Evolutionary conservation across 1,140 invertebrate species (phyloP).

Genomic region (Medauroidea extradentata): DNA sequence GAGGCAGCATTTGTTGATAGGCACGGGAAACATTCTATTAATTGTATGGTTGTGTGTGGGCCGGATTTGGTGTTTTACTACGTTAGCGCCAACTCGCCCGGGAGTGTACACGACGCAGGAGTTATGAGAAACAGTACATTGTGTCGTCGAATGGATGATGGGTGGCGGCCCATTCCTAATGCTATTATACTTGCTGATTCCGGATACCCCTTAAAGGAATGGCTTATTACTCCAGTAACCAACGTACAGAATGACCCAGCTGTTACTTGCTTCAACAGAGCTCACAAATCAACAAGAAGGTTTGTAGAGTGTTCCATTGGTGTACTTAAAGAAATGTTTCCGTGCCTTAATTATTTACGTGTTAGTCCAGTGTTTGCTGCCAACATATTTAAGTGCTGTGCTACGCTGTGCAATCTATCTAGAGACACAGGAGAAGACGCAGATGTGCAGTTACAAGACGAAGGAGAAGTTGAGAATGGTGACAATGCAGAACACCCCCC

Average conservation of each 20-base stretch:
- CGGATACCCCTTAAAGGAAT: constrained; percentile 20
- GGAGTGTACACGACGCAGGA: constrained; percentile 25
- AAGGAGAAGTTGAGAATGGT: too few relatives aligned
- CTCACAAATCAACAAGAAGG: constrained; percentile 17
- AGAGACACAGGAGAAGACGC: neutral
- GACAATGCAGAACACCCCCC: too few relatives aligned
- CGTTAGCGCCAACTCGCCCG: constrained; percentile 25
- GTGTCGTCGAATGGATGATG: neutral
- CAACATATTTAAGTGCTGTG: neutral
- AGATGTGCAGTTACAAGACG: too few relatives aligned
- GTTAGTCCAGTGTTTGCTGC: constrained; percentile 7
- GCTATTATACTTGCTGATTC: constrained; percentile 18
- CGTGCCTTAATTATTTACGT: constrained; percentile 21
- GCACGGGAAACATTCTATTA: constrained; percentile 30
- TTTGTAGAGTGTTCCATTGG: constrained; percentile 23
- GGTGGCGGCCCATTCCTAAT: constrained; percentile 19
- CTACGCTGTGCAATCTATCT: neutral
- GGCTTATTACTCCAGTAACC: constrained; percentile 20
- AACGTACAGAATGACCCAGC: neutral
- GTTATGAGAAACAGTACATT: constrained; percentile 25
- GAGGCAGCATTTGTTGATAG: constrained; percentile 22
- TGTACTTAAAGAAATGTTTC: constrained; percentile 28
- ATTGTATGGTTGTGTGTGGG: constrained; percentile 25
- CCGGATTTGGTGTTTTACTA: constrained; percentile 27
- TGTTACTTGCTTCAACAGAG: neutral